Conservation (phyloP, 2,888 invertebrate species). For the Nomada fabriciana region DNA sequence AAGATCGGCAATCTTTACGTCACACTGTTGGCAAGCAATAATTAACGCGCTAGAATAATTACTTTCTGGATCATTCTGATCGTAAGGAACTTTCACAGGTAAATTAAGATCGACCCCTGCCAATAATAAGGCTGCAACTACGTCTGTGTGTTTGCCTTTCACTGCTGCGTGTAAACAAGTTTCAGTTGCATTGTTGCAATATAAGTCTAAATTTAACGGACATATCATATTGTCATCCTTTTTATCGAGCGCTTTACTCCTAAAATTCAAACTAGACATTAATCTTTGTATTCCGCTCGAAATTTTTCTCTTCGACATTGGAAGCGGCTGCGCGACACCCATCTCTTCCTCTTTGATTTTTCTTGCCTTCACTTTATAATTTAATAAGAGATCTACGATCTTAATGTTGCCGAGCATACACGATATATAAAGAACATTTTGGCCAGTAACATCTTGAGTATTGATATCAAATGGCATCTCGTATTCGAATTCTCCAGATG, state of each 20-base stretch:
- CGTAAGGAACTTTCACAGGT: constrained; percentile 86
- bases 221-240: constrained; percentile 86
- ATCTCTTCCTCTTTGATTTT: constrained; percentile 85
- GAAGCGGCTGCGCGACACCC: constrained; percentile 77
- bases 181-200: constrained; percentile 91
- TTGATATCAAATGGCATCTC: constrained; percentile 96
- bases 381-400: constrained; percentile 91
- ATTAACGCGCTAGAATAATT: constrained; percentile 87
- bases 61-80: constrained; percentile 84
- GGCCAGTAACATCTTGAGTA: constrained; percentile 94
- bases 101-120: constrained; percentile 94
- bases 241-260: constrained; percentile 85
- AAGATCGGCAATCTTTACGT: constrained; percentile 90
- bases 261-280: constrained; percentile 92
- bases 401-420: constrained; percentile 93
- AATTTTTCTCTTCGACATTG: constrained; percentile 88
- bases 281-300: constrained; percentile 95
- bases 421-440: constrained; percentile 96
- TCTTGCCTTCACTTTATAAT: constrained; percentile 88
- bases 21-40: constrained; percentile 89
- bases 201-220: constrained; percentile 90
- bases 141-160: constrained; percentile 90
- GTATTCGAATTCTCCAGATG: constrained; percentile 92
- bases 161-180: constrained; percentile 94
- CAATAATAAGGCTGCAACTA: constrained; percentile 89